These are phyloP conservation scores for Saguinus imperator DNA, from an alignment of 2,113 vertebrate genomes.

Conservation along the genomic window DNA sequence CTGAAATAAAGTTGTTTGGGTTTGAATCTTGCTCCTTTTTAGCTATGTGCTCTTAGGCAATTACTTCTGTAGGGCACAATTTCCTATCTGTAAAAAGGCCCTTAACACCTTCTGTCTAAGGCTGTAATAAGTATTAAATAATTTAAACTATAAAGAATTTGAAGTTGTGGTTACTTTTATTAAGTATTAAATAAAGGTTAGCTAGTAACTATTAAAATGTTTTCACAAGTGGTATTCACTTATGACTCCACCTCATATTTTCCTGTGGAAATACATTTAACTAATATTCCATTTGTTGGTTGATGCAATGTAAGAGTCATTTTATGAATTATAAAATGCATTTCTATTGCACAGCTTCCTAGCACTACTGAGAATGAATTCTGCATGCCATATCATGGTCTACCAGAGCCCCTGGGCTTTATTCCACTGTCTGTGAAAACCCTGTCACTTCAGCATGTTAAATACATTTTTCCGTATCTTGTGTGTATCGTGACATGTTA, in stretches of 20 bases:
- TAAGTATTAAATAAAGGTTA: neutral
- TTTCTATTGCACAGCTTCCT: neutral
- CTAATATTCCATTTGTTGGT: neutral
- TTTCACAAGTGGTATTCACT: neutral
- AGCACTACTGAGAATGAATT: neutral
- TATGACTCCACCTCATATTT: neutral
- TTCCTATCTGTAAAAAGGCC: slow-evolving; percentile 25
- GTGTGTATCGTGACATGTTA: neutral
- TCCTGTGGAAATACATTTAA: neutral
- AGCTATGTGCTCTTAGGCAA: neutral
- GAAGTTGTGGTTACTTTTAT: neutral
- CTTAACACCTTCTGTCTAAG: neutral
- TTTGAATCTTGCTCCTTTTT: neutral
- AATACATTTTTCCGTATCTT: neutral
- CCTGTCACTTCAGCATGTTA: neutral
- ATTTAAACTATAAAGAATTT: neutral
- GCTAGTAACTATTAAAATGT: neutral
- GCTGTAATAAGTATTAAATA: neutral
- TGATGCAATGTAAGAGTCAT: neutral
- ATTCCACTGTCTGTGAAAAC: neutral
- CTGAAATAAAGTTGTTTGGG: neutral
- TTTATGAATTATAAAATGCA: neutral
- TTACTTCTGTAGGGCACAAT: neutral
- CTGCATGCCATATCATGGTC: neutral
- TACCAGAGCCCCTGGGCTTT: neutral